Conservation (phyloP, 2,797 vertebrate genomes). For the Ctenosaura bakeri region DNA sequence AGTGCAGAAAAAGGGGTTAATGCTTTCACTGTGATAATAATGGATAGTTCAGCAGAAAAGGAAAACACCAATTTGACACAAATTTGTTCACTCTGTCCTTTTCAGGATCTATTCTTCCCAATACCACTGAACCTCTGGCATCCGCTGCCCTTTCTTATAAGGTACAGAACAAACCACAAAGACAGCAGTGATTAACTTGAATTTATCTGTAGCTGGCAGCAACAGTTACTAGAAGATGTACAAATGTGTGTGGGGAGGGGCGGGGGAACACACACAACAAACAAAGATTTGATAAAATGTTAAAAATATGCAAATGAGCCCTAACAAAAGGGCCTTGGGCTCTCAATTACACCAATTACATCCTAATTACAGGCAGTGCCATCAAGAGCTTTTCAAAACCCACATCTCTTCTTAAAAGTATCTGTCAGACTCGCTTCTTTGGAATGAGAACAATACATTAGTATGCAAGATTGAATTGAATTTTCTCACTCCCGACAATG, state of each 20-base stretch:
- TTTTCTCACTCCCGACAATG: neutral
- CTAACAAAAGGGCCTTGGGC: slow-evolving; percentile 65
- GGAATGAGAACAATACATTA: slow-evolving; percentile 67
- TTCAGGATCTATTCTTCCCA: neutral
- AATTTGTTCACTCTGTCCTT: rapidly evolving
- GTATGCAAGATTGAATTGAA: slow-evolving; percentile 53
- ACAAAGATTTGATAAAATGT: slow-evolving; percentile 55
- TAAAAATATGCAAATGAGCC: slow-evolving; percentile 64
- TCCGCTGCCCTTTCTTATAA: neutral
- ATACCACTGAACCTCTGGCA: slow-evolving; percentile 12
- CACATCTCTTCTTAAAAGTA: slow-evolving; percentile 69
- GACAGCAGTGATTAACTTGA: slow-evolving; percentile 26
- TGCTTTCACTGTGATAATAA: neutral
- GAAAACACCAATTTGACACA: neutral
- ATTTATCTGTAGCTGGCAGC: slow-evolving; percentile 28
- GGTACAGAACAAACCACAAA: neutral
- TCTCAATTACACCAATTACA: slow-evolving; percentile 79
- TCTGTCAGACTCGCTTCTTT: slow-evolving; percentile 67
- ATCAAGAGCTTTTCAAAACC: slow-evolving; percentile 73
- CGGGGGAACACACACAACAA: slow-evolving; percentile 37
- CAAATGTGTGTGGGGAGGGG: neutral
- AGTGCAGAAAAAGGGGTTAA: neutral
- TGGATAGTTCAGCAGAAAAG: slow-evolving; percentile 17
- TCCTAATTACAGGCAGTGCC: slow-evolving; percentile 75
- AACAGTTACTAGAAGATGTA: slow-evolving; percentile 4